Base-by-base conservation (phyloP, 2,797 vertebrate species). In the Helicolenus hilgendorfi region DNA sequence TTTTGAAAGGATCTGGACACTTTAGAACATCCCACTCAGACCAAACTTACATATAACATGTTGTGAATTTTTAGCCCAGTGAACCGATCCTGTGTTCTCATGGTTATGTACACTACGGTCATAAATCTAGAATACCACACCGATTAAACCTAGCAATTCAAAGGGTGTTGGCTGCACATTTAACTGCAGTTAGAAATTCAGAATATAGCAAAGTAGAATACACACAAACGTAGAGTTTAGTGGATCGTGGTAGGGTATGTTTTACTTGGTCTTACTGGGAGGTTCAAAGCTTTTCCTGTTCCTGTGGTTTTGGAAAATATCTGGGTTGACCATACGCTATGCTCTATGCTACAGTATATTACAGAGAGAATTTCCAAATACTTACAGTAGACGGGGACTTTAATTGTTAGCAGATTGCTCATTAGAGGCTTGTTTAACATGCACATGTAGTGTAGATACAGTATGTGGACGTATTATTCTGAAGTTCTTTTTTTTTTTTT, bases 151-250 rank as follows among this genome's bases (percentile, higher is more conserved):
- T 71, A 91, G 89, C 83, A 94, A 94, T 96, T 96, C 78, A 89
- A 65, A 88, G 96, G 96, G 95, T 94, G 95, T 95, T 91, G 94
- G 92, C 93, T 88, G 70, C 80, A 83, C 70, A 67, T 92, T 88
- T 68, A 84, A 85, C 81, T 91, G 26, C 67, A 92, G 82, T 81
- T 84, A 78, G 64, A 91, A 69, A 72, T 85, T 76, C 49, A 79
- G 82, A 84, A 69, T 76, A 71, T 56, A 75, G 63, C 68, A 35
- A 75, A 82, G 64, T 20, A 55, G 70, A 88, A 78, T 65, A 72
- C 62, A n/a, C 60, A 68, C 74, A 31, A 41, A 69, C 11, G 18
- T 1, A 69, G 53, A 76, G 59, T 79, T 86, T 68, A 35, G 73
- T 77, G 88, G 86, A 49, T 63, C 83, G 81, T 84, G 88, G 92